Evolutionary conservation across 1,140 invertebrate genomes (phyloP).

Genomic region (Drosophila baimaii): DNA sequence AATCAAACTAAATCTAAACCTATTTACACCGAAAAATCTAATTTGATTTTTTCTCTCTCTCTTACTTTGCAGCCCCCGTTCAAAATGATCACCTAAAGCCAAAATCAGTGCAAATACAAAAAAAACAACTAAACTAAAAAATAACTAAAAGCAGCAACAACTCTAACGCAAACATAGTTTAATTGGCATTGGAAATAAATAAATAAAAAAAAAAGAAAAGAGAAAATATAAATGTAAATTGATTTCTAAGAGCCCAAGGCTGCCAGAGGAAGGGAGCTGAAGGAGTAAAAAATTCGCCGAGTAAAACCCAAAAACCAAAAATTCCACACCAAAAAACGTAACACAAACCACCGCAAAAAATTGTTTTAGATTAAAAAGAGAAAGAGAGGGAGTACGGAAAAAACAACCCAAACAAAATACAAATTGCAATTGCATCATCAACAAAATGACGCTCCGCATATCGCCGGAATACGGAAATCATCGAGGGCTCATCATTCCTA

Average conservation of each 20-base stretch:
- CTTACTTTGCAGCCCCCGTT: slow-evolving; percentile 48
- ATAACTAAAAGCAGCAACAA: slow-evolving; percentile 13
- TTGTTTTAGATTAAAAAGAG: slow-evolving; percentile 63
- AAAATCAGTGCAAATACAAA: slow-evolving; percentile 30
- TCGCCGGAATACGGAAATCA: slow-evolving; percentile 78
- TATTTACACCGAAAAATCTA: slow-evolving; percentile 18
- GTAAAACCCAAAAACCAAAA: slow-evolving; percentile 26
- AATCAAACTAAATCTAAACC: not conserved
- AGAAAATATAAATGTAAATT: slow-evolving; percentile 43
- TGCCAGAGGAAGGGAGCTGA: slow-evolving; percentile 13
- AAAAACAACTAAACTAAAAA: slow-evolving; percentile 11
- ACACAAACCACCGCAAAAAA: slow-evolving; percentile 77
- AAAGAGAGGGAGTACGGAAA: not conserved
- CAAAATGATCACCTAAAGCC: slow-evolving; percentile 61
- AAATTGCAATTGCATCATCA: slow-evolving; percentile 35
- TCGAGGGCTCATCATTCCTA: slow-evolving; percentile 79
- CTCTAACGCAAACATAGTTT: slow-evolving; percentile 42
- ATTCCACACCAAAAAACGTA: slow-evolving; percentile 42
- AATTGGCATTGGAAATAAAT: slow-evolving; percentile 39
- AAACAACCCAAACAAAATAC: slow-evolving; percentile 26
- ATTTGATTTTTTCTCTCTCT: slow-evolving; percentile 10
- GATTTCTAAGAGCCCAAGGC: slow-evolving; percentile 34
- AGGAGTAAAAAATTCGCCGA: not conserved
- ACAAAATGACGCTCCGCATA: slow-evolving; percentile 82
- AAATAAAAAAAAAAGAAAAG: too few relatives aligned